Evolutionary conservation across 2,113 vertebrate genomes (phyloP), one percentile per base, ranked within the genome.

Genomic region (Syngnathus floridae): DNA sequence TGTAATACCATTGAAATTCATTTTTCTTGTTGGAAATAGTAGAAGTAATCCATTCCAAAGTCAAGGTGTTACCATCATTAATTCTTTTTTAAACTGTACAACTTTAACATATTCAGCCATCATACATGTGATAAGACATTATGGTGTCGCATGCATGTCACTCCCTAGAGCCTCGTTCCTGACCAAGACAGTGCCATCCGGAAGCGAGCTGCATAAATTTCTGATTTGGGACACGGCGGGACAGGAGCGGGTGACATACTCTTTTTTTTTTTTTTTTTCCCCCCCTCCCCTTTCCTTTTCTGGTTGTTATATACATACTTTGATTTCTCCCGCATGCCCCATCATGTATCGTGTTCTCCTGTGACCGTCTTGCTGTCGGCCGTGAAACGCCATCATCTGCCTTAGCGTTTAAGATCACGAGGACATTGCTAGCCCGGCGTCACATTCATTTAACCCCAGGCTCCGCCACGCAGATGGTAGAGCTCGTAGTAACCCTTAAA

Each of bases 211-310:
- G 64, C 97, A 99, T 88, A 98, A 98, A 71, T 99, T 98, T 88
- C 92, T 99, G 67, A 99, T 99, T 87, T 99, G 97, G 97, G 97
- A 98, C 81, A 99, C 97, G 5, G 97, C 96, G 45, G 97, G 97
- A 46, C 97, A 98, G 83, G 95, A 99, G 40, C 85, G 96, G 84
- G 97, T 99, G 81, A 90, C 95, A 7, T 38, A 7, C 37, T 14
- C 14, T 7, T 14, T 7, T 14, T 51, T 9, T 54, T 26, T 7
- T 26, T 14, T 12, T 12, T n/a, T 48, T n/a, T n/a, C n/a, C n/a
- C n/a, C n/a, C 7, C n/a, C n/a, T 10, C 19, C 16, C 13, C 45
- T 16, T 12, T 54, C n/a, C 22, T 26, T 54, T 5, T 22, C 12
- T 22, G 11, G n/a, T 22, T 52, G 21, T 54, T 13, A 10, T 13